Conservation (phyloP, 2,797 vertebrate species). For the Megaceryle alcyon region DNA sequence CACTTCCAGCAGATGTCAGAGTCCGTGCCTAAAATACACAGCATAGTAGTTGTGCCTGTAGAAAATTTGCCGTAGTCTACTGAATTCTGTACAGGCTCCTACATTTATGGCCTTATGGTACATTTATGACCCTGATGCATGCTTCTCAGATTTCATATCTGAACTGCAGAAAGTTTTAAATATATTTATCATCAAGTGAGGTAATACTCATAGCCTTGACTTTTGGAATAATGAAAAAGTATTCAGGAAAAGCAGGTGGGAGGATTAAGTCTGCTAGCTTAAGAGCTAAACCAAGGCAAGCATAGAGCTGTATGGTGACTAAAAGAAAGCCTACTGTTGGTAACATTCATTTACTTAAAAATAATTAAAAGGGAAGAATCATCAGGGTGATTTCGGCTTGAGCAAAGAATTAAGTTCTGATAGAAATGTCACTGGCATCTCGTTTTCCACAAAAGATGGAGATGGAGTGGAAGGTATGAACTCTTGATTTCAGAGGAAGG, state of each 20-base stretch:
- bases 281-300: neutral
- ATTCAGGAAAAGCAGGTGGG: neutral
- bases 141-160: neutral
- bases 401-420: neutral
- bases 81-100: neutral
- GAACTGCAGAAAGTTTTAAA: neutral
- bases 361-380: neutral
- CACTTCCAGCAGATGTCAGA: neutral
- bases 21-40: neutral
- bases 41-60: fast-evolving
- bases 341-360: neutral
- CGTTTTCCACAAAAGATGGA: neutral
- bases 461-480: neutral
- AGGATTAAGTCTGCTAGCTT: neutral
- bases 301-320: neutral
- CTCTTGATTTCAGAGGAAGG: neutral
- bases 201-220: neutral
- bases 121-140: too few relatives aligned
- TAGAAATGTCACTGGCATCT: neutral
- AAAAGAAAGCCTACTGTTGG: neutral
- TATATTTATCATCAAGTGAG: neutral
- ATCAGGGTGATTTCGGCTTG: neutral
- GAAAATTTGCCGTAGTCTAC: neutral
- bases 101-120: too few relatives aligned
- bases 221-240: neutral